Conservation (phyloP, 2,797 vertebrate genomes). For the Gallirallus australis region DNA sequence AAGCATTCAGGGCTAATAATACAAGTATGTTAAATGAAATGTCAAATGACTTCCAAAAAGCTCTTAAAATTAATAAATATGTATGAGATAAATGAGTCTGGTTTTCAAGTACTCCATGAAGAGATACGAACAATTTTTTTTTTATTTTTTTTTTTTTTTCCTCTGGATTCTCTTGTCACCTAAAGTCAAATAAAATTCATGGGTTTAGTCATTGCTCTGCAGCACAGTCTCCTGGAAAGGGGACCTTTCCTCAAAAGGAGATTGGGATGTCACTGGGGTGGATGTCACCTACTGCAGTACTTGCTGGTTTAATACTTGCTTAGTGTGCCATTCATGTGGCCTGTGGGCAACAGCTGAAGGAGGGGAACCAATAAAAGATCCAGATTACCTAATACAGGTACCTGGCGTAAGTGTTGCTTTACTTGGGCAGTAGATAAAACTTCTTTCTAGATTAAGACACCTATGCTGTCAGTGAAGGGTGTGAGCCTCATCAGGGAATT, state of each 20-base stretch:
- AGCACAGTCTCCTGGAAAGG: not conserved
- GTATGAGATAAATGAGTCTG: slow-evolving; percentile 77
- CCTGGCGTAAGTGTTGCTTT: not conserved
- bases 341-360: not conserved
- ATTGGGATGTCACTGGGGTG: not conserved
- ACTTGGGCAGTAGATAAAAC: not conserved
- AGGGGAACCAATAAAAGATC: not conserved
- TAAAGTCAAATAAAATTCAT: slow-evolving; percentile 40
- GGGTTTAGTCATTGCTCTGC: not conserved
- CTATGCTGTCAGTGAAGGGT: not conserved
- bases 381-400: not conserved
- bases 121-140: slow-evolving; percentile 67
- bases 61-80: slow-evolving; percentile 82
- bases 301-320: not conserved
- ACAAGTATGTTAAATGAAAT: slow-evolving; percentile 81
- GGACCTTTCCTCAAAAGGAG: not conserved
- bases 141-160: not conserved
- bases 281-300: not conserved
- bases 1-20: slow-evolving; percentile 79
- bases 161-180: slow-evolving; percentile 51
- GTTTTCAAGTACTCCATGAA: slow-evolving; percentile 74
- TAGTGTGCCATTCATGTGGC: not conserved
- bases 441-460: not conserved
- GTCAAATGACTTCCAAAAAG: slow-evolving; percentile 81
- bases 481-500: not conserved